Conservation (phyloP, 1,140 invertebrate genomes). For the Drosophila tristis region DNA sequence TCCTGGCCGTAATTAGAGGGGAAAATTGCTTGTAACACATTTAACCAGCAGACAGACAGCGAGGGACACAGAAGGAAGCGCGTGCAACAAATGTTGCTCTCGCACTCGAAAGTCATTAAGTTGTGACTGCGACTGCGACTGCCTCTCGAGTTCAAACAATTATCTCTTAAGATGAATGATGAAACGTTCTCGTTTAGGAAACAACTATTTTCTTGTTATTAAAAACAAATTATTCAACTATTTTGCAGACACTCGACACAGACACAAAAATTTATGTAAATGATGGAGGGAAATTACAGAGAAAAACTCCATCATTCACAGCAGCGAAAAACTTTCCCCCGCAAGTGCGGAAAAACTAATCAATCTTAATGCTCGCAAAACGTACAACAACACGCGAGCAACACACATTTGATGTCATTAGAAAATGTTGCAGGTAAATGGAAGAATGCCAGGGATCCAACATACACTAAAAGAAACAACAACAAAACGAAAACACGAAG, state of each 20-base stretch:
- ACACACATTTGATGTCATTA: constrained; percentile 67
- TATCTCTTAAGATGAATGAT: constrained; percentile 47
- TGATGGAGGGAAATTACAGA: constrained; percentile 32
- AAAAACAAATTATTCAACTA: constrained; percentile 70
- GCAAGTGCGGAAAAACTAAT: constrained; percentile 70
- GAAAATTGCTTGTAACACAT: constrained; percentile 60
- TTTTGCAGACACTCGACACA: constrained; percentile 33
- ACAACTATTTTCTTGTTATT: constrained; percentile 68
- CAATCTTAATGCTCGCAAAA: constrained; percentile 72
- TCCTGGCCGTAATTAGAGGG: constrained; percentile 26
- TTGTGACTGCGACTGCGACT: constrained; percentile 5
- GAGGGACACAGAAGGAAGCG: neutral
- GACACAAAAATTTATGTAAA: constrained; percentile 67
- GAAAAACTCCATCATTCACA: constrained; percentile 55
- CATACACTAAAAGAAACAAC: constrained; percentile 38
- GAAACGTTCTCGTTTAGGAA: constrained; percentile 53
- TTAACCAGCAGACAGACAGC: constrained; percentile 43
- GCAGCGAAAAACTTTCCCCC: constrained; percentile 60
- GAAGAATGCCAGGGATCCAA: constrained; percentile 61
- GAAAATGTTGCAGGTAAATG: constrained; percentile 80
- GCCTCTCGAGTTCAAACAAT: constrained; percentile 41
- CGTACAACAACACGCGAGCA: constrained; percentile 44
- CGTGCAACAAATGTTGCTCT: constrained; percentile 47
- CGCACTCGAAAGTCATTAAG: constrained; percentile 53
- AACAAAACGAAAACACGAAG: constrained; percentile 32